Base-by-base conservation (phyloP, 2,888 invertebrate genomes). In the Caenorhabditis plicata region DNA sequence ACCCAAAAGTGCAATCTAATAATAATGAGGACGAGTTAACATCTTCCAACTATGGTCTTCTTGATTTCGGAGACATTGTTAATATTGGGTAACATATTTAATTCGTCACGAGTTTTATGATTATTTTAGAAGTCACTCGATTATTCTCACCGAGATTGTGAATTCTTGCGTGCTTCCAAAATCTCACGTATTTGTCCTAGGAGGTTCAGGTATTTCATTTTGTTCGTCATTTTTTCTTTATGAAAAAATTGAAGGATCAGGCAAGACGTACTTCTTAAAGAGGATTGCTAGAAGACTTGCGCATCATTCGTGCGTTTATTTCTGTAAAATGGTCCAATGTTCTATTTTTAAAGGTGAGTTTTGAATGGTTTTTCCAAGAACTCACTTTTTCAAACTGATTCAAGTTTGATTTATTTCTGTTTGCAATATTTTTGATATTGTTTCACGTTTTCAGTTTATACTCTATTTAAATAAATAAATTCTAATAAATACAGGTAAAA, bases 181-280 rank as follows among this genome's bases (percentile, higher is more conserved):
- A 26, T 36, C 47, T 31, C 62, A 50, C 32, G 49, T 46, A 11
- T 15, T 49, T 31, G 15, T 50, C n/a, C 20, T 39, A 3, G 43
- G 52, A 43, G 35, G 42, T 31, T 45, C 20, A 45, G 41, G 41
- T 55, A 17, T 48, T 47, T 8, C 38, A 51, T 20, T 11, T 32
- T 15, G 45, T 57, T 17, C 20, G 25, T n/a, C n/a, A n/a, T n/a
- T n/a, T n/a, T n/a, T n/a, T n/a, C 36, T 38, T 27, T 19, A 20
- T 19, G n/a, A 22, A 19, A 17, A n/a, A 35, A 45, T 22, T 71
- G 13, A 26, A 39, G 63, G 68, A 3, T 53, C 50, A 3, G 73
- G 73, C 36, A 71, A 69, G 44, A 53, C 71, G 2, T 58, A 52
- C 22, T 42, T 73, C 15, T 26, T 73, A 9, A 54, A 53, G 32